A percentile compares a stretch with the other conserved stretches of the same genome.
Conservation (phyloP, 2,888 invertebrate species). For the Polymixis lichenea region DNA sequence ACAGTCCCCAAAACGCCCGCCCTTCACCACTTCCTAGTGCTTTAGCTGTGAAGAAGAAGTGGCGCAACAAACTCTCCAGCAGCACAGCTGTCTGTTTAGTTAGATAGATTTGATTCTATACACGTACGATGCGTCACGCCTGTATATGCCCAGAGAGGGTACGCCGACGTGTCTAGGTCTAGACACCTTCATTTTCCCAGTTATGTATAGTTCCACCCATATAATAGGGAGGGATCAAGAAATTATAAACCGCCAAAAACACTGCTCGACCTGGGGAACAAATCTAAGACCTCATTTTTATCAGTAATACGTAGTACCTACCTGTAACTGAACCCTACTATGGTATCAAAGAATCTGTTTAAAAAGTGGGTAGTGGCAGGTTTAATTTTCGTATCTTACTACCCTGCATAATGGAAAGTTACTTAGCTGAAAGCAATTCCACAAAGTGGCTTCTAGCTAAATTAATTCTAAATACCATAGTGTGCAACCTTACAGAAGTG, state of each 20-base stretch:
- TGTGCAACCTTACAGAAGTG: slow-evolving; percentile 14
- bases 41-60: too few species aligned
- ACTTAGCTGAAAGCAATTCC: slow-evolving; percentile 27
- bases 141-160: not conserved
- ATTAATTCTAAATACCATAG: slow-evolving; percentile 28
- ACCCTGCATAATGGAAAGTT: slow-evolving; percentile 18
- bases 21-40: too few species aligned
- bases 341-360: not conserved
- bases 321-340: not conserved
- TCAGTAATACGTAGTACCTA: not conserved
- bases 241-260: not conserved
- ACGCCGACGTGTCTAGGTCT: too few species aligned
- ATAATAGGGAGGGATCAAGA: not conserved
- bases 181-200: not conserved
- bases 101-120: too few species aligned
- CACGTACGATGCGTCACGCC: too few species aligned
- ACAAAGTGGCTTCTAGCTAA: slow-evolving; percentile 43
- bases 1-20: too few species aligned
- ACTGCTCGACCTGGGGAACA: not conserved
- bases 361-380: not conserved
- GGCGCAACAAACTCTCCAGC: too few species aligned
- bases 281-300: not conserved
- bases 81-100: too few species aligned
- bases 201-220: not conserved
- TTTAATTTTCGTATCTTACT: slow-evolving; percentile 15